Evolutionary conservation across 2,113 vertebrate species (phyloP).

Genomic region (Castor canadensis): DNA sequence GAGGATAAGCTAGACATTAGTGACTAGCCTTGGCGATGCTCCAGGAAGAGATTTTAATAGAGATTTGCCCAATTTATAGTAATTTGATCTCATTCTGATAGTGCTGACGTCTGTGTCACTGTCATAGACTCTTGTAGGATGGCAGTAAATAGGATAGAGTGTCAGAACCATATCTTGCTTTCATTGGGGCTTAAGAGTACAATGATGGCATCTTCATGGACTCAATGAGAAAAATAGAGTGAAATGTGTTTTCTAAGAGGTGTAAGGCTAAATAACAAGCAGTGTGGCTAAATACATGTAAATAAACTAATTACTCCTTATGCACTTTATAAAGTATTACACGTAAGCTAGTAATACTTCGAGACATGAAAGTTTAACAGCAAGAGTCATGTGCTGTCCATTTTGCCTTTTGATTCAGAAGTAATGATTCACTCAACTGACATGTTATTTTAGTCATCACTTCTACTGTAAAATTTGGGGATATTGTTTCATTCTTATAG

Average conservation of each 20-base stretch:
- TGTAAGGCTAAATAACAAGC: not conserved
- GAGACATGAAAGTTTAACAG: not conserved
- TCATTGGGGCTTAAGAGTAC: not conserved
- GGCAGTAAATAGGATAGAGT: not conserved
- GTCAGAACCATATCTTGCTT: not conserved
- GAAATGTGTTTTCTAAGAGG: not conserved
- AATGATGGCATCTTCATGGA: not conserved
- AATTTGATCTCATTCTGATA: not conserved
- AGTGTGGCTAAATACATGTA: not conserved
- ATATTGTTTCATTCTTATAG: slow-evolving; percentile 31
- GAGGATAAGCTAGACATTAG: not conserved
- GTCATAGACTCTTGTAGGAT: not conserved
- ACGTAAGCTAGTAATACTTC: not conserved
- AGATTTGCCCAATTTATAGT: not conserved
- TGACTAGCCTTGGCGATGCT: not conserved
- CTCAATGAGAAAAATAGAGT: not conserved
- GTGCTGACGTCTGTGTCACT: not conserved
- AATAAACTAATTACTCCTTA: not conserved
- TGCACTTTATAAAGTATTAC: not conserved
- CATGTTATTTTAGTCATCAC: slow-evolving; percentile 37
- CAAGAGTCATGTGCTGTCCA: not conserved
- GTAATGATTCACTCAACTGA: slow-evolving; percentile 2
- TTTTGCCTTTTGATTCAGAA: slow-evolving; percentile 19
- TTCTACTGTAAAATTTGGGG: not conserved
- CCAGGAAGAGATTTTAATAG: not conserved